These are phyloP conservation scores for Aphidoletes aphidimyza DNA, from an alignment of 2,888 invertebrate species.

Conservation along the genomic window DNA sequence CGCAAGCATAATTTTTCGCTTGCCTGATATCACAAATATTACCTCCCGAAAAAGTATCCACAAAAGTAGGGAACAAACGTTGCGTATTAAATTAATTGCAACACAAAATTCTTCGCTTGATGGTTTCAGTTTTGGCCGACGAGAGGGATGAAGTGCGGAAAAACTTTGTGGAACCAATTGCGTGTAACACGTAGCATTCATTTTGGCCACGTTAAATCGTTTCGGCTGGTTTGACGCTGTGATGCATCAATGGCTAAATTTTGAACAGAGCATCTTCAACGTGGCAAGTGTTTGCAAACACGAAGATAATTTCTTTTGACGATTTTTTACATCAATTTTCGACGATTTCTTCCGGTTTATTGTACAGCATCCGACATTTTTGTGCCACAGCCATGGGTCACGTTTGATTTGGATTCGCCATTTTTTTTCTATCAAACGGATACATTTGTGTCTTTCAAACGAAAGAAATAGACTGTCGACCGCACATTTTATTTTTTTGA, in stretches of 20 bases:
- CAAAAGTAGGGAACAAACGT: conserved; percentile 2
- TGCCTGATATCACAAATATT: neutral
- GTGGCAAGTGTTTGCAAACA: neutral
- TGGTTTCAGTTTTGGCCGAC: too few relatives aligned
- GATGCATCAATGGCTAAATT: neutral
- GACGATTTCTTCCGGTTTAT: neutral
- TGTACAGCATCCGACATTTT: neutral
- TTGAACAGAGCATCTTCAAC: neutral
- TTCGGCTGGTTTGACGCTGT: neutral
- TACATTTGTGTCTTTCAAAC: neutral
- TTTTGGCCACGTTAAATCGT: neutral
- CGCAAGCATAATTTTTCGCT: neutral
- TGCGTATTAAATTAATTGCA: neutral
- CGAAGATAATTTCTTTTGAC: neutral
- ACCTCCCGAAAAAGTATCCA: neutral
- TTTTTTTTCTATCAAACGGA: neutral
- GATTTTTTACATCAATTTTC: neutral
- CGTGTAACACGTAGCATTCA: neutral
- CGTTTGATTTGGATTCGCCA: conserved; percentile 22
- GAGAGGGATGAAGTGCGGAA: neutral
- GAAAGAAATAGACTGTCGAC: neutral
- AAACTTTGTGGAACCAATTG: conserved; percentile 12
- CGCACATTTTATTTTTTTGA: neutral
- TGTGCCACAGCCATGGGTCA: neutral
- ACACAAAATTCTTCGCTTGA: too few relatives aligned